Evolutionary conservation across 2,113 vertebrate genomes (phyloP).

Genomic region (Leucosticte australis): DNA sequence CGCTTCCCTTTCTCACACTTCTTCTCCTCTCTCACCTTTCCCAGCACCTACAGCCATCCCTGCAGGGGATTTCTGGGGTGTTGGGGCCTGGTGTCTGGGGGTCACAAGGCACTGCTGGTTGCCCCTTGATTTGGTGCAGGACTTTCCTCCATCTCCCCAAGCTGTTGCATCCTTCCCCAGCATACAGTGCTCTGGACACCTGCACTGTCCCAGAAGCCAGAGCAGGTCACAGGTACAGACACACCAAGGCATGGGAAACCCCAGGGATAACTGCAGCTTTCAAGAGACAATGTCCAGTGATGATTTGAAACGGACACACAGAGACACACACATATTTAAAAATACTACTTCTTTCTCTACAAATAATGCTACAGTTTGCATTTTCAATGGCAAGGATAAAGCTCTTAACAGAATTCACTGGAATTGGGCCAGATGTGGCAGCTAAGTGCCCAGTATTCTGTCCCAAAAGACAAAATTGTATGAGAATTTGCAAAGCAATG

Average conservation of each 20-base stretch:
- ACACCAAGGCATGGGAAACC: background rate
- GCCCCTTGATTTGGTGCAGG: background rate
- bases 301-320: background rate
- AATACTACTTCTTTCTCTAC: background rate
- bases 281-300: background rate
- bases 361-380: background rate
- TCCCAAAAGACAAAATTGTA: background rate
- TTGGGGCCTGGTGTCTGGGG: background rate
- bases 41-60: background rate
- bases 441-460: background rate
- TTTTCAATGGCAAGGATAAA: background rate
- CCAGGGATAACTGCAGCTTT: background rate
- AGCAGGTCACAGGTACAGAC: background rate
- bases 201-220: background rate
- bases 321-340: background rate
- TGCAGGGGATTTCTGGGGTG: background rate
- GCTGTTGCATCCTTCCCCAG: background rate
- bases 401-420: background rate
- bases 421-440: background rate
- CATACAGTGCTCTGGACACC: background rate
- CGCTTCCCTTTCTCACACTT: background rate
- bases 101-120: background rate
- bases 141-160: background rate
- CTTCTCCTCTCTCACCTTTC: background rate
- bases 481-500: background rate